Evolutionary conservation across 2,797 vertebrate species (phyloP).

Genomic region (Glyptemys insculpta): DNA sequence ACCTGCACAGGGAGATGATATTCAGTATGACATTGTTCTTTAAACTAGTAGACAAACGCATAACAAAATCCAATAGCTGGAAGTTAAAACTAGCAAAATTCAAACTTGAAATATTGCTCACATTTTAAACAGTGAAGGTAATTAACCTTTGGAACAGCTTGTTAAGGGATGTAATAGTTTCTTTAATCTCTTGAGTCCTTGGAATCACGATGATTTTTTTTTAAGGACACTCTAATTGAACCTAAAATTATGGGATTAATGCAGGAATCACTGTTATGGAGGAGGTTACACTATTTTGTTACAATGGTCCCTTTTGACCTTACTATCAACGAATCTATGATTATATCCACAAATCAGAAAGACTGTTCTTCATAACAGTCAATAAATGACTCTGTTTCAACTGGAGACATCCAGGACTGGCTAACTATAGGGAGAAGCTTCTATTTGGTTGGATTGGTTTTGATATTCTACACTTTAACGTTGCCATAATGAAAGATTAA

Average conservation of each 20-base stretch:
- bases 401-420: not conserved
- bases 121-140: not conserved
- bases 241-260: not conserved
- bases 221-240: not conserved
- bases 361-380: not conserved
- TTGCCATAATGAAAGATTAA: not conserved
- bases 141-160: not conserved
- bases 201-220: constrained; percentile 10
- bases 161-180: not conserved
- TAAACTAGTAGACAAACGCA: not conserved
- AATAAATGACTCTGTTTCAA: not conserved
- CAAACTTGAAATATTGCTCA: not conserved
- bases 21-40: accelerated
- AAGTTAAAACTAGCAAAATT: not conserved
- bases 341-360: not conserved
- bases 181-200: not conserved
- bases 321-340: not conserved
- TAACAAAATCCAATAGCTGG: not conserved
- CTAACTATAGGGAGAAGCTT: not conserved
- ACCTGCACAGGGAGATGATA: not conserved
- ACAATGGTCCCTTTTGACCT: not conserved
- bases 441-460: not conserved
- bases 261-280: not conserved
- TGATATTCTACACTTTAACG: not conserved
- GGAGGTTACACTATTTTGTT: constrained; percentile 27